Evolutionary conservation across 2,797 vertebrate species (phyloP), one percentile per base, ranked within the genome.

Genomic region (Sphaeramia orbicularis): DNA sequence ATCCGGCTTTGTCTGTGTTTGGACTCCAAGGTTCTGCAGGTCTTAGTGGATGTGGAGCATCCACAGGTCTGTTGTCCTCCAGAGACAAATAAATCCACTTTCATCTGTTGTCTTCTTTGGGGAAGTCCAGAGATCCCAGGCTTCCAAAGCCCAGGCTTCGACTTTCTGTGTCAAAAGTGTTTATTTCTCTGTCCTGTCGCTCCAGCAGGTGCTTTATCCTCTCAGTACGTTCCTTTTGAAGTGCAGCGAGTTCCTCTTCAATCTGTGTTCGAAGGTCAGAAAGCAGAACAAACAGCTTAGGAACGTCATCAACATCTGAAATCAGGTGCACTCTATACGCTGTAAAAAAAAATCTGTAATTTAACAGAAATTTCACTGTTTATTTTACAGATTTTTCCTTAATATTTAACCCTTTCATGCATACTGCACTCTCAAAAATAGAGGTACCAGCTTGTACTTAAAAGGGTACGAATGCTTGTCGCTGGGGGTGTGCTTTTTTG

Each of bases 21-120:
- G 21, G 27, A 47, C 18, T 56, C 27, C 30, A 54, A 9, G 15
- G 10, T 43, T 37, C 15, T 6, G 36, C 40, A 21, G 87, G 93
- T 91, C 93, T n/a, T 91, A 95, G 94, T 94, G 94, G 94, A 93
- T 89, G 89, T 91, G 94, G 94, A 94, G 80, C 95, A 94, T 94
- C 93, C 94, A 94, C 92, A 92, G 95, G 94, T 95, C 94, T 94
- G 95, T 94, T 78, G 83, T 90, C 88, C 85, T 83, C 72, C 71
- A n/a, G n/a, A n/a, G n/a, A 70, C 52, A 83, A 77, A 84, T 74
- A 71, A 76, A 95, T 94, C 94, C 95, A 88, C 95, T 95, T 94
- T 97, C 95, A 97, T 97, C 96, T 97, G 93, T 95, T 95, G 94
- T 97, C 96, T 94, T 97, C 95, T 95, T 96, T 97, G 94, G 95